These are phyloP conservation scores for Ischnura elegans DNA, from an alignment of 2,888 invertebrate genomes.

Conservation along the genomic window DNA sequence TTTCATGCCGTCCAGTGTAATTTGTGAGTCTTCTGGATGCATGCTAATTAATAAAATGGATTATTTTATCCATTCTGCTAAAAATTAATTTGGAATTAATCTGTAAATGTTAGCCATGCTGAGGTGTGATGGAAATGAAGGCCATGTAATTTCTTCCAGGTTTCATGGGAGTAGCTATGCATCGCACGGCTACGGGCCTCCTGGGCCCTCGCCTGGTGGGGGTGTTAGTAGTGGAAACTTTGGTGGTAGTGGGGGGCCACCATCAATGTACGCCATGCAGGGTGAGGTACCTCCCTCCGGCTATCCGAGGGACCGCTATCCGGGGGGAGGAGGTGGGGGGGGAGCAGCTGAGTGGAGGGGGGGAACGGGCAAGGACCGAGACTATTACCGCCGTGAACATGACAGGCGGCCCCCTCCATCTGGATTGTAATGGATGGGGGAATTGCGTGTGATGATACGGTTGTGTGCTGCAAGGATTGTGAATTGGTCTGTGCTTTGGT, in stretches of 20 bases:
- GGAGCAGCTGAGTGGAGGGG: constrained; percentile 75
- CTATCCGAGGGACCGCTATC: constrained; percentile 51
- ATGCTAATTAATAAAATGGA: too few species aligned
- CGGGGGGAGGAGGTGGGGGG: constrained; percentile 40
- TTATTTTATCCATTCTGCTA: too few species aligned
- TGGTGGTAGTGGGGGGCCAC: constrained; percentile 41
- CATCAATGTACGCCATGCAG: constrained; percentile 43
- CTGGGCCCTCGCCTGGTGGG: constrained; percentile 58
- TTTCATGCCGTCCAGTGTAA: too few species aligned
- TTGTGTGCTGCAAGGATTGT: constrained; percentile 35
- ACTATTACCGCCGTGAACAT: constrained; percentile 81
- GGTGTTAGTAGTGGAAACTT: constrained; percentile 56
- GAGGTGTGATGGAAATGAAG: too few species aligned
- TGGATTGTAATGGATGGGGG: constrained; percentile 70
- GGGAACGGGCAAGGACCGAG: constrained; percentile 79
- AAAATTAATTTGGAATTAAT: too few species aligned
- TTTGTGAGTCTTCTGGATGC: too few species aligned
- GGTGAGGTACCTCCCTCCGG: constrained; percentile 54
- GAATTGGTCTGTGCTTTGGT: neutral
- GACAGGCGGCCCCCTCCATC: constrained; percentile 82
- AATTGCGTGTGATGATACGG: neutral
- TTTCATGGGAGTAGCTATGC: constrained; percentile 47
- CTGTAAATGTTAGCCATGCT: too few species aligned
- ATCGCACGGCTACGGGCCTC: constrained; percentile 51
- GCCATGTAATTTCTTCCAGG: neutral